Percentiles rank a stretch among this genome's conserved stretches.
phyloP scores from a whole-genome alignment of 2,888 invertebrate species.

The Mimachlamys varia region DNA sequence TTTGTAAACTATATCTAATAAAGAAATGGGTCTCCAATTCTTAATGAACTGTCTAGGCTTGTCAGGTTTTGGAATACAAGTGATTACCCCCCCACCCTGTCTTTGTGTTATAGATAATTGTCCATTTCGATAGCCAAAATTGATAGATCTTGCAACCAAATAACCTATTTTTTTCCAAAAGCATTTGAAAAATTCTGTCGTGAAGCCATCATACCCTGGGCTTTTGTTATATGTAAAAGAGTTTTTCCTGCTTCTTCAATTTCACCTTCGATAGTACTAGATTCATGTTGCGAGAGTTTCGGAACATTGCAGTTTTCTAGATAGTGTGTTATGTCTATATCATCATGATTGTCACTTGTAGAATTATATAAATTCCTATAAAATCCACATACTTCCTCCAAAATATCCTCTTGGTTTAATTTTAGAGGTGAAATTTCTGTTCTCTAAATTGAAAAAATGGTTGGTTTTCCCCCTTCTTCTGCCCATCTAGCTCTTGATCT shows the following conservation, averaged over 20 bases:
- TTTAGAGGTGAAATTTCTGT: too few relatives aligned
- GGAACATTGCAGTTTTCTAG: background rate
- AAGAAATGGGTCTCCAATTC: background rate
- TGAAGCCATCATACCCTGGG: background rate
- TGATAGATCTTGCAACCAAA: background rate
- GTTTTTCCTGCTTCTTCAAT: background rate
- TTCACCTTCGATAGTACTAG: background rate
- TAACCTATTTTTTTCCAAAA: background rate
- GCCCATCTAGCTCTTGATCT: too few relatives aligned
- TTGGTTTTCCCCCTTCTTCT: too few relatives aligned
- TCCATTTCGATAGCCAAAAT: background rate
- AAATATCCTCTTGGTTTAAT: background rate
- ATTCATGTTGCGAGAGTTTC: background rate
- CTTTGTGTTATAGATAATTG: too few relatives aligned
- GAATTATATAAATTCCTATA: background rate
- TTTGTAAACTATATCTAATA: constrained; percentile 4
- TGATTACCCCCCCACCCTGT: too few relatives aligned
- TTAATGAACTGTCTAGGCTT: background rate
- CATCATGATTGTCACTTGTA: background rate
- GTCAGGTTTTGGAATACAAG: too few relatives aligned
- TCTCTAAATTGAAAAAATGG: too few relatives aligned
- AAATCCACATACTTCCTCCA: background rate
- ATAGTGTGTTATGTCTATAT: background rate
- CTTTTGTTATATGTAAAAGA: background rate
- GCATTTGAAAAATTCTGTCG: background rate